Percentiles rank a stretch among this genome's conserved stretches.
phyloP scores from a whole-genome alignment of 2,888 invertebrate genomes.

The Scotopteryx bipunctaria region DNA sequence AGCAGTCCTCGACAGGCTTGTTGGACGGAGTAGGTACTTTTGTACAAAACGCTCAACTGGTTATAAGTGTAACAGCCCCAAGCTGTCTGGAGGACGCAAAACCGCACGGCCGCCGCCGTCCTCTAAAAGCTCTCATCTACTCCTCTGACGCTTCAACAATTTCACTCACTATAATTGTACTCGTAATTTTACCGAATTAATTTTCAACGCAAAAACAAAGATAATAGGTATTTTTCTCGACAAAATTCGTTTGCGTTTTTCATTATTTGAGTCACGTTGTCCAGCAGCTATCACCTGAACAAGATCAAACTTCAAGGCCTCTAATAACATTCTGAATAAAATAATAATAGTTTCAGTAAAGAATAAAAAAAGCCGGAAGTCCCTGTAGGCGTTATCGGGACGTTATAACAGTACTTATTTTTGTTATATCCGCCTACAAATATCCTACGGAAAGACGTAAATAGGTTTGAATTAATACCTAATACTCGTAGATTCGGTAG shows the following conservation, averaged over 20 bases:
- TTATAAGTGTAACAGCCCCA: constrained; percentile 40
- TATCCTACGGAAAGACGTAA: neutral
- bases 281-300: constrained; percentile 46
- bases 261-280: constrained; percentile 47
- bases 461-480: constrained; percentile 11
- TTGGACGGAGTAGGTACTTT: constrained; percentile 24
- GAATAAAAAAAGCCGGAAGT: constrained; percentile 1
- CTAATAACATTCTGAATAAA: constrained; percentile 50
- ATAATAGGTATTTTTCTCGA: constrained; percentile 15
- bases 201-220: constrained; percentile 17
- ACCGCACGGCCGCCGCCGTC: constrained; percentile 36
- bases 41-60: constrained; percentile 34
- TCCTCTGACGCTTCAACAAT: constrained; percentile 39
- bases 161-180: constrained; percentile 31
- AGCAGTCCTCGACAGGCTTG: constrained; percentile 43
- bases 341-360: constrained; percentile 39
- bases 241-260: constrained; percentile 38
- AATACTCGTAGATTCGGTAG: neutral
- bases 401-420: constrained; percentile 6
- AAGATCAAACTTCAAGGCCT: constrained; percentile 45
- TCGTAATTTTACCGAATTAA: constrained; percentile 22
- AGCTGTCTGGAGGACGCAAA: constrained; percentile 41
- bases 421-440: constrained; percentile 9
- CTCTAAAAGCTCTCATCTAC: constrained; percentile 39
- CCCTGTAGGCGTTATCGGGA: neutral